Evolutionary conservation across 2,113 vertebrate genomes (phyloP), one percentile per base, ranked within the genome.

Genomic region (Falcunculus frontatus): DNA sequence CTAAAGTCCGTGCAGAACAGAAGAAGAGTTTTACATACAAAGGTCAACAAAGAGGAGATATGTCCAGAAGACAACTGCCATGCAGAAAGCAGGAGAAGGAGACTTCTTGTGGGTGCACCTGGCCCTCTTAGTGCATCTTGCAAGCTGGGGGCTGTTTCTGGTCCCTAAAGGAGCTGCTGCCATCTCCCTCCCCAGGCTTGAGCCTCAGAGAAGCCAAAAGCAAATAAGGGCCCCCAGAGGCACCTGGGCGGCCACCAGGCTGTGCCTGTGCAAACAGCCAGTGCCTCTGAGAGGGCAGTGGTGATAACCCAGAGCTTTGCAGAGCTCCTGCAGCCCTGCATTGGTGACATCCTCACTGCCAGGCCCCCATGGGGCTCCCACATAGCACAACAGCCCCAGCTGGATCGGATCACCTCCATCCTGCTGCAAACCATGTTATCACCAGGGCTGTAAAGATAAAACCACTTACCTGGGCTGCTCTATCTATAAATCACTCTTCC

Each of bases 161-260:
- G 39, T 46, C 16, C 62, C 30, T 74, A 52, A 60, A 42, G 25
- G 19, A 67, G 19, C 49, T 59, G 56, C 39, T 70, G 69, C 22
- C 21, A 6, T 80, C 35, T 93, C 32, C 30, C 9, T 60, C 7
- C 27, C 7, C 2, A 9, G 10, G 17, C 62, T n/a, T 0, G 4
- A 82, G 53, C 49, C 19, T 41, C 62, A 44, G 39, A 68, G 57
- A 80, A 47, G 44, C 47, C 26, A 47, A 89, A 83, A 90, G 26
- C 76, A 92, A 94, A 77, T 26, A 77, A 33, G 33, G 50, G 64
- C 42, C 41, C 52, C 35, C 1, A 3, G 37, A 82, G 81, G 49
- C 1, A 2, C 70, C 57, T 56, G 75, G n/a, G 81, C 0, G 1
- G 77, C 25, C 60, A 32, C n/a, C 0, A 0, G 13, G n/a, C 79